Base-by-base conservation (phyloP, 2,888 invertebrate species). In the Diabrotica balteata region DNA sequence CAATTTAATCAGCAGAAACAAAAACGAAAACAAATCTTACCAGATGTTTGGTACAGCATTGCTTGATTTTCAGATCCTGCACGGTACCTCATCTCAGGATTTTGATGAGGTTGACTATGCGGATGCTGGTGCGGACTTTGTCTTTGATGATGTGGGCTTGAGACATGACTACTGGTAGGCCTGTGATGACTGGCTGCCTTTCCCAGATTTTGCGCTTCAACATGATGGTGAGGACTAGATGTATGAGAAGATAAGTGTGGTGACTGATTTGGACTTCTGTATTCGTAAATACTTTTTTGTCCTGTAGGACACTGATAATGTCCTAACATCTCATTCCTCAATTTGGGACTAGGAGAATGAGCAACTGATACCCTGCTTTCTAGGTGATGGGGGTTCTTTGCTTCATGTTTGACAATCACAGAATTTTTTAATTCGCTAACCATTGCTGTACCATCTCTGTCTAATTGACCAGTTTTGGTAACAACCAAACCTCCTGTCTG, bases 371-470 rank as follows among this genome's bases (percentile, higher is more conserved):
- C 81, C 64, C 83, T 76, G 7, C 81, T 75, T 58, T 89, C 89
- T 69, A 89, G 80, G 80, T 88, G 88, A 78, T 88, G 89, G 7
- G 84, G 80, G 67, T 84, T 84, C 81, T 91, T 90, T 63, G 88
- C 89, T 78, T 92, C 92, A 82, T 92, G 92, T 81, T 93, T 92
- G 70, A 93, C 93, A 82, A 93, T 93, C 81, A 93, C 93, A 79
- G 91, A 90, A 82, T 88, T 91, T 82, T 91, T 92, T 77, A 87
- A 85, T 82, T 92, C 92, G 76, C 89, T 88, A 74, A 91, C 86
- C 66, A 91, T 84, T 7, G 90, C 90, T 68, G 90, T 89, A 65
- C 62, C 84, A 72, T 77, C 78, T 7, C 78, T 69, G 45, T 74
- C 74, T 53, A 78, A 74, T 42, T 71, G 82, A 32, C 67, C 71